Evolutionary conservation across 2,888 invertebrate species (phyloP), one percentile per base, ranked within the genome.

Genomic region (Chymomyza amoena): DNA sequence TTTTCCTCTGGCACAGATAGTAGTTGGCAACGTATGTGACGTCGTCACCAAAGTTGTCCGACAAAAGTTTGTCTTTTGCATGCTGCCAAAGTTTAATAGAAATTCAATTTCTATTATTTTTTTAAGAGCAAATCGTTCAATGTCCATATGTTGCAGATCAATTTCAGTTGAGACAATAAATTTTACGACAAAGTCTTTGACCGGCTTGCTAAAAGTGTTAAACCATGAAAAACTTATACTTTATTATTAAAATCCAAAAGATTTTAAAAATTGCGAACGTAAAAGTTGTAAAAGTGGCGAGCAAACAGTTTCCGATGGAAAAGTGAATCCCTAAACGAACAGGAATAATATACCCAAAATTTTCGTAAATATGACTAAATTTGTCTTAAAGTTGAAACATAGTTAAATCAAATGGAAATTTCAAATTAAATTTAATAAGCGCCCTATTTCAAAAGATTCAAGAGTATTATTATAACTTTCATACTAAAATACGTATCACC

Each of bases 61-160:
- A 71, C 77, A 82, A 87, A 20, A 84, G 77, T 84, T 84, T 76
- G 87, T 88, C 88, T 84, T 84, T 88, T 88, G 85, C 88, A 84
- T 88, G 78, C 79, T 80, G 72, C 75, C 80, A 80, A 88, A 84
- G 87, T 84, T 84, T 87, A 82, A 84, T 82, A 84, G 80, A 84
- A 84, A 84, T 84, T 82, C 85, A 84, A 88, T 88, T 84, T 88
- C 73, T 76, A 73, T 72, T 84, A 78, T 81, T 73, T 78, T 13
- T 45, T 13, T 45, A 60, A 60, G 18, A 32, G 54, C 20, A 7
- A 61, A n/a, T 4, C 59, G 66, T 61, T 72, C 61, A 66, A 72
- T 75, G 77, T 78, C 25, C 76, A 88, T 81, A 80, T 79, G 82
- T 79, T 78, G 82, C 74, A 62, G 32, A 59, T 28, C 25, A 25